Base-by-base conservation (phyloP, 2,113 vertebrate genomes). In the Sula dactylatra region DNA sequence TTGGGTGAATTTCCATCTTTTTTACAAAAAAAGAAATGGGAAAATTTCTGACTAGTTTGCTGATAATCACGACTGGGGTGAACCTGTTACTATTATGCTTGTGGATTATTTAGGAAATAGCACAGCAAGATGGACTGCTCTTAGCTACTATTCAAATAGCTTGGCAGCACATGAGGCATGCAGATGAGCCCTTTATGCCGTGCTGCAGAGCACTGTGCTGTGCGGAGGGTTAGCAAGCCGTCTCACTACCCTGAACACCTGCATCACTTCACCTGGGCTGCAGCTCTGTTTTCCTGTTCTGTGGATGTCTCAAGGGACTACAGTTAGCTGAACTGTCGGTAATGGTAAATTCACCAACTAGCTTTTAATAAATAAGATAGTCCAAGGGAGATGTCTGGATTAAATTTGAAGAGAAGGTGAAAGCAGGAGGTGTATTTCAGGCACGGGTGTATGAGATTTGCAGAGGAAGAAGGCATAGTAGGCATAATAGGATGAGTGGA, bases 181-280 rank as follows among this genome's bases (percentile, higher is more conserved):
- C 34, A n/a, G 65, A 19, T 0, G 12, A 73, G 45, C 44, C 67
- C 47, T 47, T 25, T 8, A 2, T 20, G 34, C n/a, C 24, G 3
- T 1, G 1, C 24, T 20, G 17, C 72, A 31, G 13, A 8, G 27
- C 26, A 2, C 44, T 8, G 2, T 9, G 38, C 38, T 26, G 29
- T 2, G 24, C 4, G 1, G 42, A 40, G 31, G 29, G 6, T 21
- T 13, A 2, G 19, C 8, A 6, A 71, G 21, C 5, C 21, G 0
- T 36, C 58, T 24, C 25, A 10, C 61, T 6, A 16, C n/a, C 61
- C 42, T 10, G 11, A 32, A 3, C 49, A 13, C 25, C 32, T 16
- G 24, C 3, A 42, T 42, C 7, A 0, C 61, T 20, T 61, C 36
- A 50, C 42, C 15, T 5, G 3, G 18, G 34, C 31, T 70, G 65